These are phyloP conservation scores for Diadema setosum DNA, from an alignment of 35 echinoderm and acorn worm species.

Conservation along the genomic window DNA sequence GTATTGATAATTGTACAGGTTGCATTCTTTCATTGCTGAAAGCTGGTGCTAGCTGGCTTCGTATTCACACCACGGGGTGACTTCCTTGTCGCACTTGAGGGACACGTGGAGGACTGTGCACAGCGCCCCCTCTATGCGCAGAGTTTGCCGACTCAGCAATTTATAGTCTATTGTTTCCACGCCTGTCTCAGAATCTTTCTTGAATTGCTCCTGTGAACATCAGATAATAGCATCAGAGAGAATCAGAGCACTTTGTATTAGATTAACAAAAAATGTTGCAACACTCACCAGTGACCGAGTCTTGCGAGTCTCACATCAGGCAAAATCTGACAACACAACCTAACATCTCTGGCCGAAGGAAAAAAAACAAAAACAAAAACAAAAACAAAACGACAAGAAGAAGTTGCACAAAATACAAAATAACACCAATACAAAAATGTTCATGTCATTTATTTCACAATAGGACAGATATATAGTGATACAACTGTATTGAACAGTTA, in stretches of 20 bases:
- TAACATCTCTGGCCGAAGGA: no score
- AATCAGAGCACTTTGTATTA: no score
- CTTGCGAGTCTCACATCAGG: background rate
- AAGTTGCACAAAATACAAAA: no score
- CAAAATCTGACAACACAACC: no score
- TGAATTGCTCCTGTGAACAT: conserved; percentile 70
- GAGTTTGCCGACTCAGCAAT: conserved; percentile 56
- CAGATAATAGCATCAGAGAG: background rate
- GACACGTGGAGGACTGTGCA: conserved; percentile 75
- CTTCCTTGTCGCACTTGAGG: conserved; percentile 59
- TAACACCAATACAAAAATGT: no score
- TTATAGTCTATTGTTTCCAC: conserved; percentile 78
- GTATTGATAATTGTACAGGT: no score
- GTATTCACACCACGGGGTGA: conserved; percentile 90
- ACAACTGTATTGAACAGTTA: no score
- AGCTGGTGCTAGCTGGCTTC: background rate
- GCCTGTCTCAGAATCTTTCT: conserved; percentile 70
- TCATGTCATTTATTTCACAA: no score
- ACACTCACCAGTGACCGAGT: background rate
- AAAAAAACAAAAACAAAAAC: no score
- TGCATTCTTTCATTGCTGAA: no score
- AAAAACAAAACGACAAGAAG: no score
- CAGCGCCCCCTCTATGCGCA: conserved; percentile 68
- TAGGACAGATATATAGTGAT: no score
- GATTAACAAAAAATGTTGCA: background rate